Conservation (phyloP, 2,797 vertebrate species). For the Vespertilio murinus region DNA sequence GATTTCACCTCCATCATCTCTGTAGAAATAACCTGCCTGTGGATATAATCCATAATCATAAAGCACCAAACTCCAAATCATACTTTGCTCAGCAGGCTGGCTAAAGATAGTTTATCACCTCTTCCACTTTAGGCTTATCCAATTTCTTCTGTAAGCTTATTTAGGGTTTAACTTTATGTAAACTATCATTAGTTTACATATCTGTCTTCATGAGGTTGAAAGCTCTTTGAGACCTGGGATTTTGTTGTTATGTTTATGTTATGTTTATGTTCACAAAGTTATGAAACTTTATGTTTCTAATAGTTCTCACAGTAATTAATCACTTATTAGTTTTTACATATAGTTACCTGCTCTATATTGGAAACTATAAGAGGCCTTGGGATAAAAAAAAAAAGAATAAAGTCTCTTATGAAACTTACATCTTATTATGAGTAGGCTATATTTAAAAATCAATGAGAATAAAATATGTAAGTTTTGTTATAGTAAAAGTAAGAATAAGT, state of each 20-base stretch:
- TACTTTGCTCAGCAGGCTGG: background rate
- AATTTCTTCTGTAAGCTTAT: background rate
- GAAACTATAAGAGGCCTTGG: background rate
- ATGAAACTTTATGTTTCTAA: background rate
- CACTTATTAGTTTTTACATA: background rate
- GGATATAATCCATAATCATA: background rate
- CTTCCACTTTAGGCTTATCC: background rate
- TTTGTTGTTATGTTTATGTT: no score
- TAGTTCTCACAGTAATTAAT: background rate
- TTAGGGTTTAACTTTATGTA: background rate
- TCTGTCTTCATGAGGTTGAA: background rate
- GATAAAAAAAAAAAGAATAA: constrained; percentile 21
- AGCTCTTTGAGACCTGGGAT: background rate
- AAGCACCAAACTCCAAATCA: background rate
- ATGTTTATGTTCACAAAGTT: no score
- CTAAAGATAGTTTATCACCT: background rate
- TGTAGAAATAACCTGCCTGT: background rate
- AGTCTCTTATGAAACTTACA: background rate
- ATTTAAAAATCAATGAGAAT: background rate
- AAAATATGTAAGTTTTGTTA: background rate
- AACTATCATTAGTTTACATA: background rate
- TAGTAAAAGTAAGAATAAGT: background rate
- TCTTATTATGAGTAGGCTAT: background rate
- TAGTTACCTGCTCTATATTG: background rate
- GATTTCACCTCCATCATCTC: background rate